Percentiles rank a stretch among this genome's conserved stretches.
Evolutionary conservation across 2,888 invertebrate genomes (phyloP).

Genomic region (Trichogramma dendrolimi): DNA sequence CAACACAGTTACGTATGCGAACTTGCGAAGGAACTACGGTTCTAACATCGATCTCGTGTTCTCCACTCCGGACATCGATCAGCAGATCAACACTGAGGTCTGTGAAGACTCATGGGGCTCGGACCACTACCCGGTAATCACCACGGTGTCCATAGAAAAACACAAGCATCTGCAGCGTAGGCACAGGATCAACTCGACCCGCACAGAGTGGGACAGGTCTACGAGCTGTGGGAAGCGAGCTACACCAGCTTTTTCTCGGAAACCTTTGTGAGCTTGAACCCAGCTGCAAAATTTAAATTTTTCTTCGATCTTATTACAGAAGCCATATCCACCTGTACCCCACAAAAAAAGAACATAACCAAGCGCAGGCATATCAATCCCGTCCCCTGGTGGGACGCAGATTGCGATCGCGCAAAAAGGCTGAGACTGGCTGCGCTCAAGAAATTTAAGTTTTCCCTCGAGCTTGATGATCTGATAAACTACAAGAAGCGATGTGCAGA

Average conservation of each 20-base stretch:
- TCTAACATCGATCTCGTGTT: conserved; percentile 6
- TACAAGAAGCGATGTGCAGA: conserved; percentile 8
- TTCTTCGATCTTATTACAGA: not conserved
- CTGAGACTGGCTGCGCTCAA: conserved; percentile 10
- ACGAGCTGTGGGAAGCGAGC: no score
- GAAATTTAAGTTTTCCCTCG: conserved; percentile 4
- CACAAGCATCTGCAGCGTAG: not conserved
- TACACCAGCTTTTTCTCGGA: no score
- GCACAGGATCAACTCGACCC: not conserved
- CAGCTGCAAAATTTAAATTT: not conserved
- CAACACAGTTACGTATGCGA: not conserved
- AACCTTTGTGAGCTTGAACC: not conserved
- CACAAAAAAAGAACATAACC: not conserved
- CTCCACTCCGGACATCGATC: not conserved
- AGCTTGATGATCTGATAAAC: conserved; percentile 1
- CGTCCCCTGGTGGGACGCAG: conserved; percentile 20
- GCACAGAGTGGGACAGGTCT: conserved; percentile 1
- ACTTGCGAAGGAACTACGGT: not conserved
- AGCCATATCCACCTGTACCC: not conserved
- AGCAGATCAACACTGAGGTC: not conserved
- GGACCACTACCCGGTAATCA: conserved; percentile 1
- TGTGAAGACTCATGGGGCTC: conserved; percentile 1
- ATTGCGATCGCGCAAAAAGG: conserved; percentile 11
- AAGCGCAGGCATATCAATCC: conserved; percentile 9
- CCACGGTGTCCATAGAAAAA: not conserved